Evolutionary conservation across 2,113 vertebrate genomes (phyloP), one percentile per base, ranked within the genome.

Genomic region (Dissostichus mawsoni): DNA sequence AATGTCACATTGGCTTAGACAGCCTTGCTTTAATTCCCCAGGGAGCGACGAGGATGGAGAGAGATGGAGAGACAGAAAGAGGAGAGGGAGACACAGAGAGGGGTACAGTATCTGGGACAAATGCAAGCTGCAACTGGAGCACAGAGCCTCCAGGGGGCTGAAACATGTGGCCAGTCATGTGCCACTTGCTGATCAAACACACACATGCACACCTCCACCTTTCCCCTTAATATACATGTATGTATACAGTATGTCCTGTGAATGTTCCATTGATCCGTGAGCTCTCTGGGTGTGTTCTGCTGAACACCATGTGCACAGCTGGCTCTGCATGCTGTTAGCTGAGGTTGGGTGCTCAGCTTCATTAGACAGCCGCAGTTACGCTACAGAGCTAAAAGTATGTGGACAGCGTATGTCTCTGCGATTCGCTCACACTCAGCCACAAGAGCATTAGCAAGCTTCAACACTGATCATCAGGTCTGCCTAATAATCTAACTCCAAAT

Each of bases 121-220:
- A 91, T 84, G 74, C 87, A 86, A 83, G 88, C 92, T 92, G 91
- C 90, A 95, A 94, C 89, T 95, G 89, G 94, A 94, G 92, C 94
- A 94, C 81, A 90, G 81, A 86, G 87, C 78, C 64, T 92, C 92
- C 82, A 51, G 92, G 77, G 92, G 86, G 74, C 66, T 75, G 70
- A 76, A 86, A 87, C 87, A 92, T 90, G 86, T 90, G 85, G 88
- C 80, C 78, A 89, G 63, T 90, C 87, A 88, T 87, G 86, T 90
- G 88, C 82, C 88, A 87, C 77, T 89, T 89, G 87, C 89, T 90
- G 86, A 88, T 81, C 56, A 69, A 72, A 69, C 75, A 74, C 86
- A 61, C 74, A 66, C 52, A 80, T 44, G 65, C 70, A 74, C 66
- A 89, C 78, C 59, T 82, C 58, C 78, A 85, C 82, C 82, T 86